A percentile compares a stretch with the other conserved stretches of the same genome.
phyloP scores from a whole-genome alignment of 2,113 vertebrate genomes.

The Phylloscopus trochiloides region DNA sequence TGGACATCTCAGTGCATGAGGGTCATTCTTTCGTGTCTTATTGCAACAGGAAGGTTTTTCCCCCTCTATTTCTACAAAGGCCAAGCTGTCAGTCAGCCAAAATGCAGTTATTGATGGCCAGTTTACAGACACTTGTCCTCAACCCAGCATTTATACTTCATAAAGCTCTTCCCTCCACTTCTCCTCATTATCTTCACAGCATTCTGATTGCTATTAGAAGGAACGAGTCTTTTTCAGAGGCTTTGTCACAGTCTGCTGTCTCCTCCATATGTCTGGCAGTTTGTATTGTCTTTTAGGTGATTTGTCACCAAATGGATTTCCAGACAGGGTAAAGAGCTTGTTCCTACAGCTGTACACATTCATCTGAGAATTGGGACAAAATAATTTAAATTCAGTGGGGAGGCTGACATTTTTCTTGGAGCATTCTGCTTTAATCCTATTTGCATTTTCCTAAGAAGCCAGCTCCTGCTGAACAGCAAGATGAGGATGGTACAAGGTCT shows the following conservation, averaged over 20 bases:
- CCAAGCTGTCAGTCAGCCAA: neutral
- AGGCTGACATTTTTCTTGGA: constrained; percentile 1
- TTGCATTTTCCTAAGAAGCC: neutral
- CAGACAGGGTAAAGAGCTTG: neutral
- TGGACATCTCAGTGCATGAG: too few relatives aligned
- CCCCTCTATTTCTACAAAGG: neutral
- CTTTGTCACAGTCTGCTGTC: neutral
- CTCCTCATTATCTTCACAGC: neutral
- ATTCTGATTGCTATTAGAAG: neutral
- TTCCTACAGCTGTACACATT: neutral
- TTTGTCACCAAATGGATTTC: neutral
- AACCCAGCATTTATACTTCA: neutral
- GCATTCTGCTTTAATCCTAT: constrained; percentile 32
- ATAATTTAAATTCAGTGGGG: constrained; percentile 6
- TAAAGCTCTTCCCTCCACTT: neutral
- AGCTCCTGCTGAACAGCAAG: neutral
- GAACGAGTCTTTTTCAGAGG: neutral
- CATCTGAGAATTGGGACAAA: constrained; percentile 13
- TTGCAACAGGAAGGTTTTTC: neutral
- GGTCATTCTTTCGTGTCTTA: too few relatives aligned
- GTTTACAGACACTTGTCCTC: neutral
- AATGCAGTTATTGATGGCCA: neutral
- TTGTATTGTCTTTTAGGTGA: neutral
- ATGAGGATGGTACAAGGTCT: neutral
- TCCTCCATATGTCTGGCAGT: neutral